Evolutionary conservation across 2,797 vertebrate species (phyloP), one percentile per base, ranked within the genome.

Genomic region (Pampus argenteus): DNA sequence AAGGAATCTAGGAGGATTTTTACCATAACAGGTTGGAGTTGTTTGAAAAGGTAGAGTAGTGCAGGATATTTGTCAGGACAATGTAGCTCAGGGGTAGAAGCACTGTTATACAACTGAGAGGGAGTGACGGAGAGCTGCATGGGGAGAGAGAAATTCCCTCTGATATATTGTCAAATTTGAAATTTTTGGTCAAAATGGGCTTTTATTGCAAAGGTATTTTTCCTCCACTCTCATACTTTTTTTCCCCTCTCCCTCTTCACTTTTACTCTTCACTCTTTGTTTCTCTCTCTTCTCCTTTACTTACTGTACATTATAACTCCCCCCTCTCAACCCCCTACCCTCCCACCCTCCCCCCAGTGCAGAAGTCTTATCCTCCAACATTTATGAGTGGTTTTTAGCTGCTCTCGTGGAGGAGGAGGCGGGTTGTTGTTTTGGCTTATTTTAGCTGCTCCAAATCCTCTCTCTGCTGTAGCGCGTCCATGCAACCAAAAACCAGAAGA

Each of bases 341-440:
- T 9, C 60, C 63, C 36, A 66, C 54, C 54, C 58, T 67, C 56
- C 47, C 47, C 59, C 66, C 60, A 28, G 54, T 20, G 42, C 73
- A 38, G n/a, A n/a, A 79, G 76, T 59, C 68, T 57, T 57, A 68
- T 86, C 85, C 83, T 89, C 78, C 63, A 88, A 84, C 78, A 88
- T 89, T 82, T 79, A 79, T 88, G 82, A 86, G 86, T 72, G 84
- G 74, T 88, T 88, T 88, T 85, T 79, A 83, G 85, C 75, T 48
- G 69, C 75, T 83, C 65, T 86, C 29, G 40, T 83, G 81, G 79
- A 82, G 81, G 81, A 82, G 84, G 85, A 66, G n/a, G n/a, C n/a
- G n/a, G 58, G 72, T 77, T 77, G 83, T 80, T 88, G 74, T 83
- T 90, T 89, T 70, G 77, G 67, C 83, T 88, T 86, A 89, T 89